phyloP scores from a whole-genome alignment of 2,888 invertebrate genomes.

The Beris morrisii region DNA sequence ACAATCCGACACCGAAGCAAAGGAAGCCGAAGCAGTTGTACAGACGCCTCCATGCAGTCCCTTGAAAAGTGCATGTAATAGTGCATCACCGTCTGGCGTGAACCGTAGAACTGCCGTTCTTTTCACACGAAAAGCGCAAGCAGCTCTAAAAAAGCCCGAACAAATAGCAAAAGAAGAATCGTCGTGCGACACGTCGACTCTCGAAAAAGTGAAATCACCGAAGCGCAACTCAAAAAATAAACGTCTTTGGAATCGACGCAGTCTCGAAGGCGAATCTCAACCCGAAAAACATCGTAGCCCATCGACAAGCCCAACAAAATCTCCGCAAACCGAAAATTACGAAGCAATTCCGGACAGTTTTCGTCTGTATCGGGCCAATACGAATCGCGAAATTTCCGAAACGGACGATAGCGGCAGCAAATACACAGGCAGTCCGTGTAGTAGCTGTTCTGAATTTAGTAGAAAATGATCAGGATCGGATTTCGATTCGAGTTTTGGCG shows the following conservation, averaged over 20 bases:
- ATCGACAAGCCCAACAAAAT: slow-evolving; percentile 51
- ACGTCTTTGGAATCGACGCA: slow-evolving; percentile 46
- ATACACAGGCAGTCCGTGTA: slow-evolving; percentile 53
- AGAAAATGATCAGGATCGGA: slow-evolving; percentile 53
- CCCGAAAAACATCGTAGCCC: slow-evolving; percentile 37
- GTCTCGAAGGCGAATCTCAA: slow-evolving; percentile 38
- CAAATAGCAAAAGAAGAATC: slow-evolving; percentile 41
- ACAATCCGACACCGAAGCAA: slow-evolving; percentile 51
- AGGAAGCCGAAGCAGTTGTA: slow-evolving; percentile 42
- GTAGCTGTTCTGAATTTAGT: slow-evolving; percentile 55
- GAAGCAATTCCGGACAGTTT: slow-evolving; percentile 59
- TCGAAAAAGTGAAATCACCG: slow-evolving; percentile 49
- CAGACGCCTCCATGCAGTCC: slow-evolving; percentile 56
- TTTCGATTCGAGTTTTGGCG: slow-evolving; percentile 52
- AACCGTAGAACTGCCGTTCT: slow-evolving; percentile 71
- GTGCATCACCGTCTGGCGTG: slow-evolving; percentile 55
- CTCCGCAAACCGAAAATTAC: slow-evolving; percentile 42
- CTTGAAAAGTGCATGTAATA: slow-evolving; percentile 51
- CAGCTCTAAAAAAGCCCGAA: slow-evolving; percentile 57
- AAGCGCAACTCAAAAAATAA: slow-evolving; percentile 51
- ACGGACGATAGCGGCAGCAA: slow-evolving; percentile 53
- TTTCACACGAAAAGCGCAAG: slow-evolving; percentile 73
- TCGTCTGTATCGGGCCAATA: slow-evolving; percentile 59
- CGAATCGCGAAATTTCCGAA: slow-evolving; percentile 52
- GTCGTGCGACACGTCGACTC: slow-evolving; percentile 42